A percentile compares a stretch with the other conserved stretches of the same genome.
phyloP scores from a whole-genome alignment of 2,113 vertebrate species.

The Hystrix brachyura region DNA sequence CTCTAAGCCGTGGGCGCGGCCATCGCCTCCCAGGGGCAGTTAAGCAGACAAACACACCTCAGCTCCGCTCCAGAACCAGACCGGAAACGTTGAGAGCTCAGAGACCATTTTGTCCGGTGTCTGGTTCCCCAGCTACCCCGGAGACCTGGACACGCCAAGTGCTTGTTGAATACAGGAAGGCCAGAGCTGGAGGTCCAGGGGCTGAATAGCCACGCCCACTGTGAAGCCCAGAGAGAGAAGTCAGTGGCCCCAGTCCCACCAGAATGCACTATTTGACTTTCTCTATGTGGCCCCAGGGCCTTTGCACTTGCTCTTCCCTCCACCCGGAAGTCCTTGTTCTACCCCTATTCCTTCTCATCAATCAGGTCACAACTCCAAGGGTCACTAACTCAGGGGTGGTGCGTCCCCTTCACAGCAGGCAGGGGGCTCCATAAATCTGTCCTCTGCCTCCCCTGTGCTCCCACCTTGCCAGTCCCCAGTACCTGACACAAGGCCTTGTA shows the following conservation, averaged over 20 bases:
- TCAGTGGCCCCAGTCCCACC: neutral
- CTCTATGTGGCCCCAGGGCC: neutral
- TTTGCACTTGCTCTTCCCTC: neutral
- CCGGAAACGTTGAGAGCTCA: neutral
- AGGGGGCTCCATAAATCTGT: neutral
- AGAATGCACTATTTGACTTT: neutral
- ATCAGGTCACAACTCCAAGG: neutral
- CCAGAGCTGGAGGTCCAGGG: neutral
- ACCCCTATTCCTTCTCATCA: neutral
- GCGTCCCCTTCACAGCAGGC: rapidly evolving
- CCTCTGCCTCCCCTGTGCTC: neutral
- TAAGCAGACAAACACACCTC: neutral
- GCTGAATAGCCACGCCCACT: neutral
- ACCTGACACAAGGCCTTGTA: neutral
- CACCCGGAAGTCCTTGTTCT: neutral
- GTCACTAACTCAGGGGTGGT: neutral
- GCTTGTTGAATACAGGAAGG: neutral
- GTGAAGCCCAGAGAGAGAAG: neutral
- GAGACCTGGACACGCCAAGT: neutral
- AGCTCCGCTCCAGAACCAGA: neutral
- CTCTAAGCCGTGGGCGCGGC: neutral
- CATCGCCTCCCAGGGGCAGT: neutral
- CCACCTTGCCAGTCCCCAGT: neutral
- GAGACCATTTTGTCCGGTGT: neutral
- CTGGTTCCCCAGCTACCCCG: neutral